Evolutionary conservation across 2,888 invertebrate species (phyloP).

Genomic region (Cryptophagus acutangulus): DNA sequence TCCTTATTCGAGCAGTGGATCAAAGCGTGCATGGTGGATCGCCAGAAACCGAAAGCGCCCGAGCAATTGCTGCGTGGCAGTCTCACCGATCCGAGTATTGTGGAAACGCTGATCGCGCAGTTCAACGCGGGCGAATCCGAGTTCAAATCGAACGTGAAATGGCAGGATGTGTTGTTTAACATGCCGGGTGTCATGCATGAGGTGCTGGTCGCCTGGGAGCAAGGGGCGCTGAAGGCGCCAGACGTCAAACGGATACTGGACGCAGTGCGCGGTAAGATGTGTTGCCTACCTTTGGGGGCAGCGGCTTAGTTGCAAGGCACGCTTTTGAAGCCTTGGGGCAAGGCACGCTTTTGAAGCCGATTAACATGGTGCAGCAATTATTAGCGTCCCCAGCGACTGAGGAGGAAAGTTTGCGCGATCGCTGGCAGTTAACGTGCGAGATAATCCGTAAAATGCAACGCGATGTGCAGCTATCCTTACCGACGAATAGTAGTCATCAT

Average conservation of each 20-base stretch:
- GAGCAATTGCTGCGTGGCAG: conserved; percentile 73
- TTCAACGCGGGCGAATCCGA: conserved; percentile 77
- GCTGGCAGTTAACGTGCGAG: conserved; percentile 70
- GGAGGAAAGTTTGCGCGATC: conserved; percentile 74
- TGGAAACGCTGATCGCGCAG: conserved; percentile 77
- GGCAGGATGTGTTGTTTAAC: conserved; percentile 84
- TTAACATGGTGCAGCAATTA: conserved; percentile 91
- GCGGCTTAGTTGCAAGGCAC: conserved; percentile 91
- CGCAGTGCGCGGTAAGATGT: conserved; percentile 78
- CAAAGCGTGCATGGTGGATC: conserved; percentile 81
- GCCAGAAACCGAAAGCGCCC: conserved; percentile 81
- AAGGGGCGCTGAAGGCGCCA: conserved; percentile 74
- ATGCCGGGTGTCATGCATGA: conserved; percentile 81
- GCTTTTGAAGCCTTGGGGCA: conserved; percentile 79
- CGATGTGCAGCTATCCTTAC: conserved; percentile 74
- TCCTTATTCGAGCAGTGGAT: conserved; percentile 94
- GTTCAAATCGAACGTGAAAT: conserved; percentile 68
- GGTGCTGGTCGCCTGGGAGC: conserved; percentile 78
- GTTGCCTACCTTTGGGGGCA: conserved; percentile 85
- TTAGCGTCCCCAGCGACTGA: conserved; percentile 51
- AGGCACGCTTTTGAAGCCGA: conserved; percentile 77
- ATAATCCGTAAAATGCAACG: conserved; percentile 87
- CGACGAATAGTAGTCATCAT: conserved; percentile 57
- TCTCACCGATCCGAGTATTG: conserved; percentile 70
- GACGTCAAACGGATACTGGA: conserved; percentile 88